These are phyloP conservation scores for Silvanus unidentatus DNA, from an alignment of 2,888 invertebrate genomes.

Conservation along the genomic window DNA sequence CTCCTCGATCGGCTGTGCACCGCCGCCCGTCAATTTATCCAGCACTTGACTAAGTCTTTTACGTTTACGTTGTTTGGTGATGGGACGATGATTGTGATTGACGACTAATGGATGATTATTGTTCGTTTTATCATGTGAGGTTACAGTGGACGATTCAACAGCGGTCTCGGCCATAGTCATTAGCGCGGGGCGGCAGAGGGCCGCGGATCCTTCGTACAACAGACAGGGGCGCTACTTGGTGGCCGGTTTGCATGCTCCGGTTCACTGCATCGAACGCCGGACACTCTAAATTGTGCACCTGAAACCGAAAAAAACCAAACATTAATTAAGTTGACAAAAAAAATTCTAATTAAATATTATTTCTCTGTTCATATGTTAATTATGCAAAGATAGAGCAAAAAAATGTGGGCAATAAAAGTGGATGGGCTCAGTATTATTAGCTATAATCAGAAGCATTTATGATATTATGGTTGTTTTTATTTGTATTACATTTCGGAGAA, in stretches of 20 bases:
- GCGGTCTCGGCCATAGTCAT: conserved; percentile 71
- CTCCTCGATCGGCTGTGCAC: conserved; percentile 31
- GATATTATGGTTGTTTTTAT: conserved; percentile 7
- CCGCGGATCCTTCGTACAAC: conserved; percentile 38
- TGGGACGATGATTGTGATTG: conserved; percentile 56
- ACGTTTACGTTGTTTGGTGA: conserved; percentile 67
- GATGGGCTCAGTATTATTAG: conserved; percentile 3
- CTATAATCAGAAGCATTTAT: conserved; percentile 6
- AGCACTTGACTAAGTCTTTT: conserved; percentile 74
- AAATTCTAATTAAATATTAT: no score
- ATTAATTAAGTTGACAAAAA: no score
- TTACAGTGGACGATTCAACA: conserved; percentile 49
- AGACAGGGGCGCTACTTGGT: conserved; percentile 18
- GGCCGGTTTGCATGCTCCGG: conserved; percentile 28
- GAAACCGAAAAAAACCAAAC: conserved; percentile 17
- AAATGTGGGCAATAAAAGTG: neutral
- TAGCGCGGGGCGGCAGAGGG: conserved; percentile 53
- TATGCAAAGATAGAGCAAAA: neutral
- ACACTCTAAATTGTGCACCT: neutral
- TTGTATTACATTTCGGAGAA: conserved; percentile 27
- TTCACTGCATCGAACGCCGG: no score
- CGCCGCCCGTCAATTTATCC: conserved; percentile 59
- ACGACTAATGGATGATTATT: conserved; percentile 57
- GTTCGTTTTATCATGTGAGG: conserved; percentile 47
- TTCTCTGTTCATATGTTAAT: no score